These are phyloP conservation scores for Rhyzopertha dominica DNA, from an alignment of 1,140 invertebrate species.

Conservation along the genomic window DNA sequence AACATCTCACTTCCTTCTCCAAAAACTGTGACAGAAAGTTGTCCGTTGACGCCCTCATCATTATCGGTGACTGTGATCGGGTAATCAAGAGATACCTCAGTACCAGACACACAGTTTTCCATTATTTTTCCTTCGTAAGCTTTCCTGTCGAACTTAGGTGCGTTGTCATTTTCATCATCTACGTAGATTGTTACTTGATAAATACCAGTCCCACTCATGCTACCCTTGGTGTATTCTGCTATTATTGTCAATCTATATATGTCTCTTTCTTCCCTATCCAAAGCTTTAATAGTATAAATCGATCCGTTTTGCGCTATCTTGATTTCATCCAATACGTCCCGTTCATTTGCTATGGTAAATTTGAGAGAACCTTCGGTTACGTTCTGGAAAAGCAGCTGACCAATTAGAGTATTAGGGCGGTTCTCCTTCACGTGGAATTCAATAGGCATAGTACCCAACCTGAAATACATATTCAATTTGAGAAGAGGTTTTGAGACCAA, in stretches of 20 bases:
- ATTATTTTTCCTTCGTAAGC: constrained; percentile 71
- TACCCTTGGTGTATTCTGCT: constrained; percentile 63
- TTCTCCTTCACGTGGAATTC: constrained; percentile 77
- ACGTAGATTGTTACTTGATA: constrained; percentile 76
- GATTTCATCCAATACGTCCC: constrained; percentile 69
- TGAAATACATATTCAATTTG: constrained; percentile 42
- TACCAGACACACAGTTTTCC: constrained; percentile 71
- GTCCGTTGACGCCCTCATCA: constrained; percentile 73
- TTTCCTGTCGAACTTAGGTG: constrained; percentile 69
- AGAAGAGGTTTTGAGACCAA: neutral
- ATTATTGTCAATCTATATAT: constrained; percentile 75
- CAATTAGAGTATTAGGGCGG: constrained; percentile 66
- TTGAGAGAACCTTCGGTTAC: constrained; percentile 50
- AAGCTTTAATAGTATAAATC: constrained; percentile 65
- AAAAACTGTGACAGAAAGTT: constrained; percentile 66
- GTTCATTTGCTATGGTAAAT: constrained; percentile 74
- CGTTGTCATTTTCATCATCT: constrained; percentile 87
- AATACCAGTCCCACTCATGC: constrained; percentile 59
- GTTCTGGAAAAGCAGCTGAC: constrained; percentile 62
- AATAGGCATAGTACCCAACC: constrained; percentile 58
- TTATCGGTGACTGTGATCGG: constrained; percentile 67
- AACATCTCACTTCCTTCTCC: constrained; percentile 75
- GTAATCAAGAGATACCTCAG: constrained; percentile 64
- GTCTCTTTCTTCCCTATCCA: constrained; percentile 72
- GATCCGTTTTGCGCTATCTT: constrained; percentile 71